phyloP scores from a whole-genome alignment of 2,113 vertebrate species.

The Rhea pennata region DNA sequence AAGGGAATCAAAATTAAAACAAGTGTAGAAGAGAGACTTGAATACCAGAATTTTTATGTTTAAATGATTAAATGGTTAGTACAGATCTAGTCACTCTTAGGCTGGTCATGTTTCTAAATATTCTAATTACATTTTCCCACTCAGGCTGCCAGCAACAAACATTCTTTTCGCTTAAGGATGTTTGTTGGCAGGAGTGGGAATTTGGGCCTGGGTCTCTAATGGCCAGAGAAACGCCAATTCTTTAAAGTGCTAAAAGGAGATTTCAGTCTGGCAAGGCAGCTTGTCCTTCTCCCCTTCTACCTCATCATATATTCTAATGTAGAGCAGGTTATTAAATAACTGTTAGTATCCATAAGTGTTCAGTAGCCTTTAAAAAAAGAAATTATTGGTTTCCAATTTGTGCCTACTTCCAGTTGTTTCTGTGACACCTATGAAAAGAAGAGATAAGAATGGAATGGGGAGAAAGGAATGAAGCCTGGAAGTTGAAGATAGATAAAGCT shows the following conservation, averaged over 20 bases:
- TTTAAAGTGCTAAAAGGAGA: background rate
- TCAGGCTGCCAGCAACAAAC: background rate
- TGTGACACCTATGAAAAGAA: background rate
- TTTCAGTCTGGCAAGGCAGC: background rate
- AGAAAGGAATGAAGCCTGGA: background rate
- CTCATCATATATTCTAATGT: background rate
- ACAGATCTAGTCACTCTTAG: background rate
- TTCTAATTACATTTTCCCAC: slow-evolving; percentile 20
- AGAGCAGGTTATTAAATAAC: background rate
- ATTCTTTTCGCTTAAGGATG: background rate
- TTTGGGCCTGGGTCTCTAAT: background rate
- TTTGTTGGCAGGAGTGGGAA: background rate
- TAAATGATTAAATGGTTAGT: slow-evolving; percentile 11
- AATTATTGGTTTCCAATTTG: background rate
- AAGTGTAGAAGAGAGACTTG: slow-evolving; percentile 18
- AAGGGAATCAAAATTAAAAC: slow-evolving; percentile 47
- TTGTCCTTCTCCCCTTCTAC: background rate
- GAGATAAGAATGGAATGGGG: background rate
- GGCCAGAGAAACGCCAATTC: background rate
- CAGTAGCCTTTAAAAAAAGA: background rate
- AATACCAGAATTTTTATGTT: slow-evolving; percentile 32
- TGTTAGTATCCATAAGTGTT: background rate
- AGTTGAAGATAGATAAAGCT: background rate
- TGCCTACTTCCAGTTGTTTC: background rate
- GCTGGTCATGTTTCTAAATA: slow-evolving; percentile 17